Evolutionary conservation across 2,113 vertebrate genomes (phyloP).

Genomic region (Osmerus mordax): DNA sequence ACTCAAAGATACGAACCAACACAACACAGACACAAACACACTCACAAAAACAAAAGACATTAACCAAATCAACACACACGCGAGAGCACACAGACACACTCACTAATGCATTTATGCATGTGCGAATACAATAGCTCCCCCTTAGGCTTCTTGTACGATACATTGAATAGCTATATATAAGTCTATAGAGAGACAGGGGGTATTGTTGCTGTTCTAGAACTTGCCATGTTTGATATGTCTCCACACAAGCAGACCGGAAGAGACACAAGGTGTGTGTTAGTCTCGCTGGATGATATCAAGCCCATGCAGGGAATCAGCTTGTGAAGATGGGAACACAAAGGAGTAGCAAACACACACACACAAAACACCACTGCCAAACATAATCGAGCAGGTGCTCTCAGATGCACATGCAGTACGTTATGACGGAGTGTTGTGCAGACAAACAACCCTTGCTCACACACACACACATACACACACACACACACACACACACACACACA

Average conservation of each 20-base stretch:
- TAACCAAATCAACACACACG: background rate
- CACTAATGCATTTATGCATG: constrained; percentile 31
- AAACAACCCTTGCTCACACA: background rate
- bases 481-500: background rate
- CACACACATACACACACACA: background rate
- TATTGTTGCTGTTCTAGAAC: constrained; percentile 20
- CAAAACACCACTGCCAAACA: constrained; percentile 10
- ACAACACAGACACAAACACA: background rate
- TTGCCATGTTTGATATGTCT: constrained; percentile 37
- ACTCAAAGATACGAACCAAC: background rate
- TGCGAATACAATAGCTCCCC: constrained; percentile 8
- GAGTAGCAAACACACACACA: background rate
- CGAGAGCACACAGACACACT: background rate
- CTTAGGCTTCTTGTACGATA: constrained; percentile 11
- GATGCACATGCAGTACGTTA: constrained; percentile 1
- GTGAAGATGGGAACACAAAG: background rate
- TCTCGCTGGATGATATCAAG: constrained; percentile 31
- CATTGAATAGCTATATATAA: constrained; percentile 17
- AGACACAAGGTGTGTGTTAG: constrained; percentile 17
- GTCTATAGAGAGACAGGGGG: constrained; percentile 22
- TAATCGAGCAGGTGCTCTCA: background rate
- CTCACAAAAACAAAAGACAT: background rate
- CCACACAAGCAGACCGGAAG: constrained; percentile 14
- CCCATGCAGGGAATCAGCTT: background rate
- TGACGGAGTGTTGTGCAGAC: no score